Evolutionary conservation across 2,888 invertebrate genomes (phyloP).

Genomic region (Pseudococcus viburni): DNA sequence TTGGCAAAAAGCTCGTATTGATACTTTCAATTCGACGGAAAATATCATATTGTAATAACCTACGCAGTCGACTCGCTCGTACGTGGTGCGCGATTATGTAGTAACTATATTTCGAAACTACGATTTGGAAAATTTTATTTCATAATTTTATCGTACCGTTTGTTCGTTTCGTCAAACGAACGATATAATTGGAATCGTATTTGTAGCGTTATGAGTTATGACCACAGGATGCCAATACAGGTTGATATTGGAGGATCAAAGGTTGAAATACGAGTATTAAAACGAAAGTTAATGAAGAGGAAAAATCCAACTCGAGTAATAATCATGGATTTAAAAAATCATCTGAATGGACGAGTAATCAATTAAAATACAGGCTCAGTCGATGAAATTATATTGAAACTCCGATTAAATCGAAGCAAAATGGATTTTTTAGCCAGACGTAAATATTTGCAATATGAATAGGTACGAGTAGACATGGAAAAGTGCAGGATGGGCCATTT

Average conservation of each 20-base stretch:
- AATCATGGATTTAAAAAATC: too few species aligned
- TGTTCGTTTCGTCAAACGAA: slow-evolving; percentile 1
- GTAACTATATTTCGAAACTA: neutral
- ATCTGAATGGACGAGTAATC: neutral
- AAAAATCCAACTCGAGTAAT: neutral
- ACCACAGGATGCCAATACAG: neutral
- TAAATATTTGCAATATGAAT: too few species aligned
- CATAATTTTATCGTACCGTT: too few species aligned
- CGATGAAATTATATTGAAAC: too few species aligned
- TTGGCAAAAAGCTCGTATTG: slow-evolving; percentile 17
- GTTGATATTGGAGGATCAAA: neutral
- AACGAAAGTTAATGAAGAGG: neutral
- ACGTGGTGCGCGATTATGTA: neutral
- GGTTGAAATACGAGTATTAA: neutral
- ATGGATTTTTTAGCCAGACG: too few species aligned
- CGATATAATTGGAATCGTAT: neutral
- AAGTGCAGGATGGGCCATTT: too few species aligned
- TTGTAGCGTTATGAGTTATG: too few species aligned
- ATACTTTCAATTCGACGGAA: neutral
- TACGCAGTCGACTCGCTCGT: neutral
- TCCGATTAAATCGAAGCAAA: too few species aligned
- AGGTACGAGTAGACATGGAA: too few species aligned
- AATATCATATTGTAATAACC: slow-evolving; percentile 3
- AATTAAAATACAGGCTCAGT: too few species aligned
- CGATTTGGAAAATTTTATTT: too few species aligned